Base-by-base conservation (phyloP, 1,140 invertebrate genomes). In the Trialeurodes vaporariorum region DNA sequence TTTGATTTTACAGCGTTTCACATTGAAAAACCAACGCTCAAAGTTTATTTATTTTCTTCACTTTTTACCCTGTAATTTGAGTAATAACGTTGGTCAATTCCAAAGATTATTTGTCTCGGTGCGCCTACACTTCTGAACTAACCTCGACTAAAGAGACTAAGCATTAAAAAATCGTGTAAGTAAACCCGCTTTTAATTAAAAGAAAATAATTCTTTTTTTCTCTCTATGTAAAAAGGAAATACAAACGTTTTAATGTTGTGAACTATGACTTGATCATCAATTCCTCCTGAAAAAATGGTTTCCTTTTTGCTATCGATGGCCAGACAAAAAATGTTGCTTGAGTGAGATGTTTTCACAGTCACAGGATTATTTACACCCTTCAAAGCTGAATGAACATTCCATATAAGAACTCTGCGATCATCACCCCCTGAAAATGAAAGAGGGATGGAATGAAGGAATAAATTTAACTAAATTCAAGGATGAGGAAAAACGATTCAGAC, bases 261-360 rank as follows among this genome's bases (percentile, higher is more conserved):
- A n/a, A 92, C 84, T 67, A 93, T 89, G 59, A 96, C 92, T 81
- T 93, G 87, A 76, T 95, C 91, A 82, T 97, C 94, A 81, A 96
- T 96, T 63, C 93, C 94, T 67, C 91, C 94, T 34, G 94, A 97
- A 77, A 93, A 93, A 72, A 96, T 85, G 76, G 87, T 89, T 25
- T 84, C 82, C 75, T 91, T 92, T 59, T 83, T 81, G 70, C 81
- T 86, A 72, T 94, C 90, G 73, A 95, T 93, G 26, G 87, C 90
- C 12, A 97, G 81, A 75, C 92, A 94, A 77, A 97, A 97, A 70
- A 98, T 94, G 77, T 97, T 97, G 74, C 93, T 95, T 67, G 85
- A 83, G 76, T 98, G 94, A 71, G 91, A 84, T 17, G 85, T 86
- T 75, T 87, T 85, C 91, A 96, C 94, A 0, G 80, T 76, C 21